Evolutionary conservation across 2,113 vertebrate species (phyloP), one percentile per base, ranked within the genome.

Genomic region (Microcebus lehilahytsara): DNA sequence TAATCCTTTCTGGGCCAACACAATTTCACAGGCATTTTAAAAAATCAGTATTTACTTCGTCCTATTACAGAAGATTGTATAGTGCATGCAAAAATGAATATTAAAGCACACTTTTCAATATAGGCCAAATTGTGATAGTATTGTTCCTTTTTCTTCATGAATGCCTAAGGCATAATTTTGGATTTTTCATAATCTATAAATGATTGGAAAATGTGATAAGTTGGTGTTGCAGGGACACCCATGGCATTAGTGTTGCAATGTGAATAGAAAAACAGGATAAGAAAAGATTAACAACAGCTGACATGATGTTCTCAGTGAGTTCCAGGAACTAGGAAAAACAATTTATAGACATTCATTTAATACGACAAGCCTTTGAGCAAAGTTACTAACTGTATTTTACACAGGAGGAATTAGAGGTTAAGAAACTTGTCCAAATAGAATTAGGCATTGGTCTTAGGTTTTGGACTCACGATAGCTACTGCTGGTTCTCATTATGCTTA

Each of bases 281-380:
- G 10, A 10, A 20, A 34, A 30, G 8, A 89, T 22, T 37, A 56
- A 69, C 1, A 30, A 30, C 30, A 37, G 23, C n/a, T 62, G 74
- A 60, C 0, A 0, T 0, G 1, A 25, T 3, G 16, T 9, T 75
- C 16, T 85, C 34, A 16, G 40, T 6, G 56, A 64, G 8, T 23
- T 1, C 6, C 1, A 7, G 30, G 6, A 20, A 13, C 25, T 9
- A 7, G 34, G 23, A 72, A 42, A 23, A 85, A 72, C 0, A 8
- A 7, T 60, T 85, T 60, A 27, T 2, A 89, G 67, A 25, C 9
- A 27, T 71, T 49, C 46, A 69, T 40, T 90, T 80, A 58, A 22
- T 11, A 62, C 2, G 72, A 42, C 22, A 60, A 10, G 4, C 19
- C 30, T 23, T 22, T 0, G 7, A 67, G 2, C 42, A 62, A 23